phyloP scores from a whole-genome alignment of 2,888 invertebrate species.

The Thera obeliscata region DNA sequence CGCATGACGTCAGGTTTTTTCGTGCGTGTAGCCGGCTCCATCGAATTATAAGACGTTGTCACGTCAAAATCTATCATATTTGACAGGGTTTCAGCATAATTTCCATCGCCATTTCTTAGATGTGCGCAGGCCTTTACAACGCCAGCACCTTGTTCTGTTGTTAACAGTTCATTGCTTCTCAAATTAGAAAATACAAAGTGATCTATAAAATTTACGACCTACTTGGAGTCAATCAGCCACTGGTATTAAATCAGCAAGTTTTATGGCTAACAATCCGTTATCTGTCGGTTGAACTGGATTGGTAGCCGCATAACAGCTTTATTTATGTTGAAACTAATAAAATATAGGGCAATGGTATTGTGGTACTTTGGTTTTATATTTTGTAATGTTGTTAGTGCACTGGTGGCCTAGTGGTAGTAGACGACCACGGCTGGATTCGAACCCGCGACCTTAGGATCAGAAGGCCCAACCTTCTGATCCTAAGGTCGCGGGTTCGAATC shows the following conservation, averaged over 20 bases:
- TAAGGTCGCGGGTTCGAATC: too few species aligned
- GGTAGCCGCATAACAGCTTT: conserved; percentile 54
- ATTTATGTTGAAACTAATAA: conserved; percentile 47
- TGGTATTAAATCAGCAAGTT: conserved; percentile 59
- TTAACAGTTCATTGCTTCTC: conserved; percentile 3
- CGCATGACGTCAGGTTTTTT: too few species aligned
- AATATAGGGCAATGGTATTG: conserved; percentile 25
- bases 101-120: too few species aligned
- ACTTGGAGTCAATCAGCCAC: conserved; percentile 55
- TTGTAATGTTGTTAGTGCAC: too few species aligned
- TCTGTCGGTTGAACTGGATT: conserved; percentile 51
- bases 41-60: too few species aligned
- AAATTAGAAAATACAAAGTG: conserved; percentile 29
- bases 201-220: conserved; percentile 30
- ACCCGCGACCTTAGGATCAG: too few species aligned
- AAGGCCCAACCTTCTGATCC: too few species aligned
- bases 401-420: too few species aligned
- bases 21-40: too few species aligned
- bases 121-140: background rate
- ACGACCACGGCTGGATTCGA: too few species aligned
- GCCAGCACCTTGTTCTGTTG: background rate
- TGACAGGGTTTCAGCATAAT: too few species aligned
- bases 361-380: background rate
- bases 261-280: conserved; percentile 59
- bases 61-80: too few species aligned